These are phyloP conservation scores for Myotis pilosus DNA, from an alignment of 2,797 vertebrate genomes.

Conservation along the genomic window DNA sequence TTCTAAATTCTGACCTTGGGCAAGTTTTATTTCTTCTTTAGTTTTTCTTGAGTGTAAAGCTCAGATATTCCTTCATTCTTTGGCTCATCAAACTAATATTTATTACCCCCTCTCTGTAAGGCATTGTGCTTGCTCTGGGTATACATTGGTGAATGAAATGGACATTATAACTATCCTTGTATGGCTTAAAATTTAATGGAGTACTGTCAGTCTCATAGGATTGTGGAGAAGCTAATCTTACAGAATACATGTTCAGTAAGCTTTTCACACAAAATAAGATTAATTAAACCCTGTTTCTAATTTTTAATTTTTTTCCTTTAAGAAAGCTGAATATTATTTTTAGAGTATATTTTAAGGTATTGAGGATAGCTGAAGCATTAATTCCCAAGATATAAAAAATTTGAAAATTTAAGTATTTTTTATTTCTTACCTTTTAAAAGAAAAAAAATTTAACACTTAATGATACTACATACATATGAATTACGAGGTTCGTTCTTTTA, in stretches of 20 bases:
- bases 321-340: conserved; percentile 3
- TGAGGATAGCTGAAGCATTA: background rate
- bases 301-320: conserved; percentile 3
- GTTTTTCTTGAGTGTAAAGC: conserved; percentile 21
- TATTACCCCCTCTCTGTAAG: background rate
- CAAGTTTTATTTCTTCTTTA: background rate
- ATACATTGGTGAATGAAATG: background rate
- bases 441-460: background rate
- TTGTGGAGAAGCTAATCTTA: background rate
- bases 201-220: background rate
- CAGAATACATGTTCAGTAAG: background rate
- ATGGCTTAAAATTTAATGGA: background rate
- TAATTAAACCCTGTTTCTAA: background rate
- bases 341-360: conserved; percentile 29
- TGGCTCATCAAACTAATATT: background rate
- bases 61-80: background rate
- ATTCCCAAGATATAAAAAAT: background rate
- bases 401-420: background rate
- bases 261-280: conserved; percentile 32
- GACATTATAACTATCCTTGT: background rate
- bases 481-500: background rate
- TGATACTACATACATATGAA: background rate
- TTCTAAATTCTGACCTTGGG: background rate
- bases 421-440: background rate
- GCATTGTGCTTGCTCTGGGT: background rate